Percentiles rank a stretch among this genome's conserved stretches.
These are phyloP conservation scores for Chelonoidis abingdonii DNA, from an alignment of 2,113 vertebrate genomes.

Conservation along the genomic window DNA sequence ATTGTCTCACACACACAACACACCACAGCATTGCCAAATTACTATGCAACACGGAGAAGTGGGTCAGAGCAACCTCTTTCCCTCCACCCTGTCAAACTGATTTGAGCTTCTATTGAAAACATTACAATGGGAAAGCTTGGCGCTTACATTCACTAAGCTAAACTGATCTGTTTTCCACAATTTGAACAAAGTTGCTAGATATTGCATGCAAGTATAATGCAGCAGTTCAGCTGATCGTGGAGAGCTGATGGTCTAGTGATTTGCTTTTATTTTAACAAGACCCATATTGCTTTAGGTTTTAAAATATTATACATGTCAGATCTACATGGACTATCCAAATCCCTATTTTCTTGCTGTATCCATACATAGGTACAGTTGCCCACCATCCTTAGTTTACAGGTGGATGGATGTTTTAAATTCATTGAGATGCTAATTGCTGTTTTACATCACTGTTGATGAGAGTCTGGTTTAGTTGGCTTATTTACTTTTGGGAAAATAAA, in stretches of 20 bases:
- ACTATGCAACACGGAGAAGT: conserved; percentile 43
- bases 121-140: conserved; percentile 70
- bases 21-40: conserved; percentile 24
- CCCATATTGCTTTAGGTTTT: neutral
- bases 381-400: neutral
- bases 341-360: neutral
- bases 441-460: conserved; percentile 6
- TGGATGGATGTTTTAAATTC: neutral
- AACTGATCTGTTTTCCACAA: conserved; percentile 58
- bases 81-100: conserved; percentile 63
- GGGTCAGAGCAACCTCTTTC: conserved; percentile 70
- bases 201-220: conserved; percentile 32
- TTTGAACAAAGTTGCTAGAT: conserved; percentile 52
- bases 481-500: conserved; percentile 25
- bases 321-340: conserved; percentile 15
- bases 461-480: conserved; percentile 34
- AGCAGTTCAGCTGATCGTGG: conserved; percentile 4
- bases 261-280: conserved; percentile 23
- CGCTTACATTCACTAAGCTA: conserved; percentile 49
- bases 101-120: conserved; percentile 71
- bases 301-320: neutral
- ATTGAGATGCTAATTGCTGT: neutral
- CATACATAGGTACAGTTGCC: neutral
- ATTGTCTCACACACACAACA: neutral
- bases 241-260: conserved; percentile 46